Evolutionary conservation across 30 jellyfish, hydroid and myxozoan species (phyloP).

Genomic region (Aurelia aurita): DNA sequence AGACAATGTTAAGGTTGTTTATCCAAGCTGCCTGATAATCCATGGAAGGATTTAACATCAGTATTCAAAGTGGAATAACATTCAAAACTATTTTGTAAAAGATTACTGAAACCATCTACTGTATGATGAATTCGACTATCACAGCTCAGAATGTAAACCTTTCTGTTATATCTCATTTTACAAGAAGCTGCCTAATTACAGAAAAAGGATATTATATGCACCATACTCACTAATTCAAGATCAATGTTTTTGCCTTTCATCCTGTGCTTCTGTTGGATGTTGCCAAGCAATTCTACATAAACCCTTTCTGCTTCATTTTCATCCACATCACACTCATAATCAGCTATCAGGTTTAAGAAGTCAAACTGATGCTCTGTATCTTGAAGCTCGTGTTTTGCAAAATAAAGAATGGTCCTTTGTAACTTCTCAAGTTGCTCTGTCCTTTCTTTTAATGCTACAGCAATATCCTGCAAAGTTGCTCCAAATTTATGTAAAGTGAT

Average conservation of each 20-base stretch:
- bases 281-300: slow-evolving; percentile 11
- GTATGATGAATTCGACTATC: no score
- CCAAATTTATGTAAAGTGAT: no score
- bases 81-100: no score
- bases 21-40: no score
- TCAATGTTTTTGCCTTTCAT: slow-evolving; percentile 36
- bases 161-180: no score
- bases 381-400: slow-evolving; percentile 6
- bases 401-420: slow-evolving; percentile 48
- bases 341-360: slow-evolving; percentile 28
- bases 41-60: no score
- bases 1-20: background rate
- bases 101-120: no score
- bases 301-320: slow-evolving; percentile 11
- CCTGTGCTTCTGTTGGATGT: background rate
- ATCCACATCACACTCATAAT: background rate
- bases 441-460: slow-evolving; percentile 25
- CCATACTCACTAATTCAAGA: slow-evolving; percentile 53
- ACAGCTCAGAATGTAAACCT: no score
- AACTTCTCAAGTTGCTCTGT: slow-evolving; percentile 26
- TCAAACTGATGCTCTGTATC: slow-evolving; percentile 14
- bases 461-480: slow-evolving; percentile 28
- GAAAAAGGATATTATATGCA: no score
- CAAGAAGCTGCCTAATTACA: no score
- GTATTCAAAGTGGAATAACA: no score